phyloP scores from a whole-genome alignment of 2,888 invertebrate genomes.

The Noctua comes region DNA sequence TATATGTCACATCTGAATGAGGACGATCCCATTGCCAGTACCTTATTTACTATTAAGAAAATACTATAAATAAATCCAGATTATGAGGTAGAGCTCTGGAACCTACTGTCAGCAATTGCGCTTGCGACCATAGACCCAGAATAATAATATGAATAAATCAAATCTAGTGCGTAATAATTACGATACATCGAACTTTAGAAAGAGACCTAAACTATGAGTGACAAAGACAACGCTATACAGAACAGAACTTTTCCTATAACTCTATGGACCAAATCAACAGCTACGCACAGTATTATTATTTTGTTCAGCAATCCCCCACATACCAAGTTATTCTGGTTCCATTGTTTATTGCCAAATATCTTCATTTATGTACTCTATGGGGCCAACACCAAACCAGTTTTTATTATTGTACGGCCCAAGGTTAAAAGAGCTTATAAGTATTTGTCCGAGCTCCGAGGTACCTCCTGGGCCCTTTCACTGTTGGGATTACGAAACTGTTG shows the following conservation, averaged over 20 bases:
- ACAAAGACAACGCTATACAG: background rate
- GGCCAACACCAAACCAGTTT: constrained; percentile 46
- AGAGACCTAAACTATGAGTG: no score
- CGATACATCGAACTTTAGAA: background rate
- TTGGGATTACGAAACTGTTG: constrained; percentile 29
- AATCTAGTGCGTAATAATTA: background rate
- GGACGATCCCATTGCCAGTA: no score
- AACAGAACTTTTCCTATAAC: background rate
- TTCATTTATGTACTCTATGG: constrained; percentile 13
- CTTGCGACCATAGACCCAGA: no score
- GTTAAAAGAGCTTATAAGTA: constrained; percentile 35
- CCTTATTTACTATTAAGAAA: no score
- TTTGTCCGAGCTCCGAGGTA: constrained; percentile 21
- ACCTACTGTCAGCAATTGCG: no score
- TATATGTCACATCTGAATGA: no score
- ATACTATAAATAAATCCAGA: no score
- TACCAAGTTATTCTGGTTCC: background rate
- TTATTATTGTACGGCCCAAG: constrained; percentile 41
- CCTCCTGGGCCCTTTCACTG: constrained; percentile 56
- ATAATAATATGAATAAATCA: no score
- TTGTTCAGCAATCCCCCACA: background rate
- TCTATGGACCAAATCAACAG: background rate
- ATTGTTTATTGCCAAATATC: constrained; percentile 37
- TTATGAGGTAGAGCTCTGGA: no score
- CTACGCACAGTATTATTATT: background rate